These are phyloP conservation scores for Brachionus angularis DNA, from an alignment of 1,140 invertebrate species.

Conservation along the genomic window DNA sequence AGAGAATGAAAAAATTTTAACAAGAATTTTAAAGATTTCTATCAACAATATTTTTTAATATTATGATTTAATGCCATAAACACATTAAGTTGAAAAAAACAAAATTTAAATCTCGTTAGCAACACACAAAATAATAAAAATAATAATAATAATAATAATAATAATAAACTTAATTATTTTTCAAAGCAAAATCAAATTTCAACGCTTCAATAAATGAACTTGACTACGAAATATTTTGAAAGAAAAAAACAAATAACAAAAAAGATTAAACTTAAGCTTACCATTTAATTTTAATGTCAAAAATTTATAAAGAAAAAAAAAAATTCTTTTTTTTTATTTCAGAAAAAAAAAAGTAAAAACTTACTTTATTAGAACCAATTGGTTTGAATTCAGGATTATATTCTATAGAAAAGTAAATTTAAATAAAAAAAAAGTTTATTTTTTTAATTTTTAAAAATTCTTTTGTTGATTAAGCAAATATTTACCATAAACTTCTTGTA, in stretches of 20 bases:
- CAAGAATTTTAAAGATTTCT: background rate
- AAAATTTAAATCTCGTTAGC: slow-evolving; percentile 19
- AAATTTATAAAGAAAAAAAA: background rate
- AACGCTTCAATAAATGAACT: background rate
- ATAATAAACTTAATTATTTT: too few relatives aligned
- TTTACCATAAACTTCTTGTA: slow-evolving; percentile 42
- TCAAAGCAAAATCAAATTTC: background rate
- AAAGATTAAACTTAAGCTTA: too few relatives aligned
- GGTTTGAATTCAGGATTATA: slow-evolving; percentile 40
- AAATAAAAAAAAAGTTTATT: background rate
- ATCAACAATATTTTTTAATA: too few relatives aligned
- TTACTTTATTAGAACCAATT: slow-evolving; percentile 20
- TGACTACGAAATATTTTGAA: too few relatives aligned
- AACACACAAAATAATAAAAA: slow-evolving; percentile 23
- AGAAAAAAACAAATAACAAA: too few relatives aligned
- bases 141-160: too few relatives aligned
- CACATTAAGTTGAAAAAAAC: background rate
- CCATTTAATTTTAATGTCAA: too few relatives aligned
- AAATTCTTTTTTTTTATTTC: background rate
- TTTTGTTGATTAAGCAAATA: background rate
- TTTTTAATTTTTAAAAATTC: background rate
- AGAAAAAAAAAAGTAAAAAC: background rate
- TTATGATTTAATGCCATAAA: background rate
- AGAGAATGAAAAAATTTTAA: background rate
- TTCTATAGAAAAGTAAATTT: slow-evolving; percentile 9